Percentiles rank a stretch among this genome's conserved stretches.
phyloP scores from a whole-genome alignment of 2,113 vertebrate genomes.

The Lophotis ruficrista region DNA sequence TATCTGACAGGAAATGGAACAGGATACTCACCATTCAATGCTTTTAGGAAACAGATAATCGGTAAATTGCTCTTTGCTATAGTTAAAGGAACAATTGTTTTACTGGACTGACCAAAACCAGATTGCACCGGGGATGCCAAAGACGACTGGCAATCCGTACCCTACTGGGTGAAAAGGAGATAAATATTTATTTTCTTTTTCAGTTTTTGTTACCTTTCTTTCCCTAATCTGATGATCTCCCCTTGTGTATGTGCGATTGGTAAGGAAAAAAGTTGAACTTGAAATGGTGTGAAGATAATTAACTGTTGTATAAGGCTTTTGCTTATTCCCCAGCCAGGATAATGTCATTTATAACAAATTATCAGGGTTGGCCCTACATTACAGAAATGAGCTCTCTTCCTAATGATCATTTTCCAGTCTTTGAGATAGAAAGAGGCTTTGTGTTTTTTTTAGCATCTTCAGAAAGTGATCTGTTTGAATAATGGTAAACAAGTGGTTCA shows the following conservation, averaged over 20 bases:
- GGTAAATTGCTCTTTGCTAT: slow-evolving; percentile 8
- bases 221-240: neutral
- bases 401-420: neutral
- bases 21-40: slow-evolving; percentile 46
- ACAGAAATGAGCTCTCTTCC: neutral
- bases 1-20: slow-evolving; percentile 66
- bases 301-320: neutral
- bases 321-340: neutral
- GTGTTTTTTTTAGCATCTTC: rapidly evolving
- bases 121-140: neutral
- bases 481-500: neutral
- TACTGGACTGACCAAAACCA: neutral
- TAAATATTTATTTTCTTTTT: neutral
- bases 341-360: neutral
- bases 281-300: neutral
- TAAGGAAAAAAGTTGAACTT: neutral
- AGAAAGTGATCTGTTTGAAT: neutral
- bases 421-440: neutral
- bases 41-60: slow-evolving; percentile 54
- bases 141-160: neutral
- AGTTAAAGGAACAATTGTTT: slow-evolving; percentile 52
- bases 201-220: neutral
- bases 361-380: neutral
- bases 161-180: neutral
- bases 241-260: rapidly evolving